phyloP scores from a whole-genome alignment of 2,888 invertebrate genomes.

The Fragum sueziense region DNA sequence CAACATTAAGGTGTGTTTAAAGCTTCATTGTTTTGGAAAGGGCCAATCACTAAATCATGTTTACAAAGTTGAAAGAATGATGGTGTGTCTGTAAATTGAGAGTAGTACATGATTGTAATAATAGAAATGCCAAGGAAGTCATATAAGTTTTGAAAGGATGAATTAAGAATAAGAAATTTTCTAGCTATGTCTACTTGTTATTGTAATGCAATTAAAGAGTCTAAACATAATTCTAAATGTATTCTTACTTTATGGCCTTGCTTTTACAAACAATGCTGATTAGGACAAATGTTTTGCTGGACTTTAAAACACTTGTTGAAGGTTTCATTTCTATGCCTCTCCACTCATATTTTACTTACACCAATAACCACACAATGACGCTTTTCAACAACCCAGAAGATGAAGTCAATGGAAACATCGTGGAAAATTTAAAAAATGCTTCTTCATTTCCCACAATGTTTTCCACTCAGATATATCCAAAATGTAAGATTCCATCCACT shows the following conservation, averaged over 20 bases:
- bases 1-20: no score
- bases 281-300: no score
- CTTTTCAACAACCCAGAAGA: neutral
- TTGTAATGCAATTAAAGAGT: no score
- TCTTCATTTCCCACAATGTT: neutral
- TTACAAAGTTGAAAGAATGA: neutral
- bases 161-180: neutral
- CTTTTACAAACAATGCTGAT: no score
- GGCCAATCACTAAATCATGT: no score
- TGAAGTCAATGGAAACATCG: neutral
- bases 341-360: no score
- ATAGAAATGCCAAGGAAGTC: neutral
- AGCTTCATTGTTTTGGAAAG: no score
- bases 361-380: neutral
- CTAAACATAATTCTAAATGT: no score
- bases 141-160: neutral
- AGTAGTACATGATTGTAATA: neutral
- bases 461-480: neutral
- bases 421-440: neutral
- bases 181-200: no score
- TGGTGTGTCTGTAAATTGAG: neutral
- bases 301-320: no score
- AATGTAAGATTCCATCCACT: neutral
- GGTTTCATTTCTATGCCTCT: no score
- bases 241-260: no score